phyloP scores from a whole-genome alignment of 2,113 vertebrate genomes.

The Indicator indicator region DNA sequence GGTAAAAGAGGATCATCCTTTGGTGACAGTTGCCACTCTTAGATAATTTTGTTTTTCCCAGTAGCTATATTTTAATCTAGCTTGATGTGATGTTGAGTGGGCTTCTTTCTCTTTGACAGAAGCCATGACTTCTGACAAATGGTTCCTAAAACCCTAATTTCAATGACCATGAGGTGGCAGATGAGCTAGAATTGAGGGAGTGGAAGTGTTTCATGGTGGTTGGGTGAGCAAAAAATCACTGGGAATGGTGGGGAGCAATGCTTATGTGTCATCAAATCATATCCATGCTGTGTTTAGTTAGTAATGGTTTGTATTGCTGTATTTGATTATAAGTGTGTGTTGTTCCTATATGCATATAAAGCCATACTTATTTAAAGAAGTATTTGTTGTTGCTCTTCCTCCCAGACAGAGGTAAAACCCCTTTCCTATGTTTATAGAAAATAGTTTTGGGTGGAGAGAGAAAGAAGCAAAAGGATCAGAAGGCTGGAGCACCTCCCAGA shows the following conservation, averaged over 20 bases:
- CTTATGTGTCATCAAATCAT: background rate
- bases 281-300: background rate
- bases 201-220: background rate
- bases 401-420: background rate
- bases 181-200: background rate
- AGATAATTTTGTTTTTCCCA: background rate
- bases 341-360: background rate
- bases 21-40: background rate
- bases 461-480: no score
- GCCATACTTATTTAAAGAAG: background rate
- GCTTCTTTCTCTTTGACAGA: background rate
- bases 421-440: background rate
- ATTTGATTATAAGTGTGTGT: background rate
- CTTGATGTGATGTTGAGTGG: background rate
- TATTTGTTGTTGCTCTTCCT: background rate
- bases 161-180: accelerated
- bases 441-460: background rate
- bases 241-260: background rate
- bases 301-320: background rate
- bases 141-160: background rate
- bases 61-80: background rate
- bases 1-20: background rate
- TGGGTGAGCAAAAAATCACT: background rate
- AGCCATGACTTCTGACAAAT: background rate
- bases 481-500: no score